Base-by-base conservation (phyloP, 1,140 invertebrate genomes). In the Condylostylus longicornis region DNA sequence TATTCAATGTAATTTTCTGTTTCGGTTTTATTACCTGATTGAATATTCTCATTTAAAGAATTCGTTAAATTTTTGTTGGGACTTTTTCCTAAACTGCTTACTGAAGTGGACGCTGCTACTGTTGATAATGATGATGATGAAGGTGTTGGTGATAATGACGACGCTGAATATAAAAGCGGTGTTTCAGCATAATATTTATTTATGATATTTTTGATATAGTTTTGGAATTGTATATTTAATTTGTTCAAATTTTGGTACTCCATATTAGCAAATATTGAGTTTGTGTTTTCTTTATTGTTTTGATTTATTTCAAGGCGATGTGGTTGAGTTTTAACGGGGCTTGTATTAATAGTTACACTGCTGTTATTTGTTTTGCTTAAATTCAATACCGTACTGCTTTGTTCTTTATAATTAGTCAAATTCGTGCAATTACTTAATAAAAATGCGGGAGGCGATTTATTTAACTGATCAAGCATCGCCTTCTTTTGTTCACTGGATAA, bases 391-490 rank as follows among this genome's bases (percentile, higher is more conserved):
- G n/a, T n/a, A n/a, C n/a, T n/a, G n/a, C n/a, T n/a, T n/a, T n/a
- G n/a, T n/a, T n/a, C n/a, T n/a, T n/a, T n/a, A n/a, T n/a, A n/a
- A n/a, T n/a, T n/a, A n/a, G n/a, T n/a, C n/a, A n/a, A n/a, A n/a
- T n/a, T n/a, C n/a, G n/a, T n/a, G n/a, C n/a, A n/a, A n/a, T n/a
- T n/a, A 17, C 47, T 55, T 20, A 50, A 34, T 57, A 52, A 54
- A 43, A 58, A 53, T 50, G 55, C 55, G 55, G 55, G 55, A 58
- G 55, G 55, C 55, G 55, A 58, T 58, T 53, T 58, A 55, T 55
- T 58, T 58, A 58, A 54, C 55, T 58, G 55, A 53, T 51, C 46
- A 50, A 40, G 38, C 29, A 44, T 42, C 36, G 40, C 33, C 40
- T 44, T 41, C 41, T 36, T 44, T 36, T 44, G 41, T 13, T 42